Conservation (phyloP, 2,888 invertebrate species). For the Magallana nippona region DNA sequence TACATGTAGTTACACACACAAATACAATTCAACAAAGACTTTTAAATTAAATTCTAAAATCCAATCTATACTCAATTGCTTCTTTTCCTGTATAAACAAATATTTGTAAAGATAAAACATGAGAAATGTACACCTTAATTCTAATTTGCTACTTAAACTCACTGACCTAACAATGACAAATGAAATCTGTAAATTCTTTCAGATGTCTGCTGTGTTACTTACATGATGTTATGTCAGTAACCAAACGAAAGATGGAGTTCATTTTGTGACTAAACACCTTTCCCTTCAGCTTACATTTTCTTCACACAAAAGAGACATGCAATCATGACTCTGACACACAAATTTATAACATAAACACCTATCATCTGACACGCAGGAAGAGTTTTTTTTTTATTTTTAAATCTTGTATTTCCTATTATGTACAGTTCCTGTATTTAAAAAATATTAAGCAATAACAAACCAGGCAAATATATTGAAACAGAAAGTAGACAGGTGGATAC, state of each 20-base stretch:
- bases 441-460: neutral
- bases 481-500: no score
- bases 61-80: neutral
- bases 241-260: neutral
- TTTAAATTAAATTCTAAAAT: no score
- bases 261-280: neutral
- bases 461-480: neutral
- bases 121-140: no score
- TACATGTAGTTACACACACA: no score
- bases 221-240: neutral
- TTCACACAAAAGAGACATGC: neutral
- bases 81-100: no score
- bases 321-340: neutral
- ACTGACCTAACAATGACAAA: neutral
- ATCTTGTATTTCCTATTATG: neutral
- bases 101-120: no score
- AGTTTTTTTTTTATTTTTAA: neutral
- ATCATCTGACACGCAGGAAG: constrained; percentile 11
- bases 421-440: no score
- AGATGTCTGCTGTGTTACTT: neutral
- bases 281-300: neutral
- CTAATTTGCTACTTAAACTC: no score
- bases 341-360: neutral
- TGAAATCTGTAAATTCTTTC: neutral
- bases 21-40: no score